Evolutionary conservation across 2,888 invertebrate genomes (phyloP).

Genomic region (Leptinotarsa peninsularis): DNA sequence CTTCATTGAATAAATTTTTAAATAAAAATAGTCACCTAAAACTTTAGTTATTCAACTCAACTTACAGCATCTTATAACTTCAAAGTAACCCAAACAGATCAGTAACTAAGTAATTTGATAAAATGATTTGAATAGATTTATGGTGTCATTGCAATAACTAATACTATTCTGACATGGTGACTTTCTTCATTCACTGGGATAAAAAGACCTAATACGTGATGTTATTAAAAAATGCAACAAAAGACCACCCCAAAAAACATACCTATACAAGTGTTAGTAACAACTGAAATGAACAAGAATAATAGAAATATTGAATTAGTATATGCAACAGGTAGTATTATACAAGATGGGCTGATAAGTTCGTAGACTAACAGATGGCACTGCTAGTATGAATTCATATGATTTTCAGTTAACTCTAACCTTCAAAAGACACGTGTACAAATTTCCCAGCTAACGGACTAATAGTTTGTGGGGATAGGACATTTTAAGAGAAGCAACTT

Average conservation of each 20-base stretch:
- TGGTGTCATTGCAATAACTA: conserved; percentile 1
- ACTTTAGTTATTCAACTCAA: too few relatives aligned
- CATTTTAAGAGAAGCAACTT: too few relatives aligned
- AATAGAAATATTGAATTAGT: too few relatives aligned
- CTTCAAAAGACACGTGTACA: too few relatives aligned
- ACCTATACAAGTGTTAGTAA: too few relatives aligned
- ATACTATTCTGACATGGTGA: conserved; percentile 14
- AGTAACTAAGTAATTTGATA: neutral
- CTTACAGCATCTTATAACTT: neutral
- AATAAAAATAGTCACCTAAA: neutral
- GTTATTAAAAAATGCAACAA: neutral
- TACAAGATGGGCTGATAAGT: too few relatives aligned
- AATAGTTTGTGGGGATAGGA: too few relatives aligned
- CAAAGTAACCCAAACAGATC: neutral
- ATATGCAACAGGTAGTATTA: too few relatives aligned
- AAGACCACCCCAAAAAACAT: neutral
- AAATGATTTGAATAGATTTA: neutral
- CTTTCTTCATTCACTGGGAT: neutral
- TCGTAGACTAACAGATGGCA: too few relatives aligned
- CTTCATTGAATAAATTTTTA: neutral
- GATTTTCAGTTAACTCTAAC: too few relatives aligned
- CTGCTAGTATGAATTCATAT: too few relatives aligned
- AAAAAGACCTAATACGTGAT: neutral
- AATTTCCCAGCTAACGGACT: too few relatives aligned
- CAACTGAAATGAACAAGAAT: neutral